Evolutionary conservation across 2,797 vertebrate species (phyloP).

Genomic region (Xerus rutilus): DNA sequence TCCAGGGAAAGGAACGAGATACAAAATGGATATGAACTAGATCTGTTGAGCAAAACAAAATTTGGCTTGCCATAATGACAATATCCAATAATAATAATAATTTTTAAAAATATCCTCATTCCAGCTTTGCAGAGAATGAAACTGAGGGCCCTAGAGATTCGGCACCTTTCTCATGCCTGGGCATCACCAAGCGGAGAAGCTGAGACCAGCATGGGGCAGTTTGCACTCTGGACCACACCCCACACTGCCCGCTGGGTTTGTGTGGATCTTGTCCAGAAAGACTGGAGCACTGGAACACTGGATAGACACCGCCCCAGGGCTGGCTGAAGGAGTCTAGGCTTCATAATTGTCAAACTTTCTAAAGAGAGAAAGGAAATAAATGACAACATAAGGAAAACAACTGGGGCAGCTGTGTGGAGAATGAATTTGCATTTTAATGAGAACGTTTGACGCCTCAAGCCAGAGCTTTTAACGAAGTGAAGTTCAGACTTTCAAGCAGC

Average conservation of each 20-base stretch:
- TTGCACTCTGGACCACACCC: not conserved
- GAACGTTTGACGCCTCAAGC: not conserved
- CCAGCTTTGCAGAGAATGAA: not conserved
- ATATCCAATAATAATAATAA: not conserved
- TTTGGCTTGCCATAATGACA: not conserved
- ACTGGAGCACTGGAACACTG: no score
- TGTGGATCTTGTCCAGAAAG: fast-evolving
- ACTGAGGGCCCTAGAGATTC: not conserved
- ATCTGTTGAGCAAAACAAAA: not conserved
- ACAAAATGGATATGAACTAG: not conserved
- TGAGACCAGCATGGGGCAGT: fast-evolving
- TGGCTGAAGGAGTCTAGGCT: not conserved
- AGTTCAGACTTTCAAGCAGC: conserved; percentile 20
- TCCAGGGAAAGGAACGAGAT: not conserved
- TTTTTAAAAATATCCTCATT: not conserved
- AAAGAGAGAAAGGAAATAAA: conserved; percentile 66
- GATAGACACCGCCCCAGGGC: not conserved
- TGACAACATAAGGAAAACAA: conserved; percentile 55
- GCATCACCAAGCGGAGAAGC: not conserved
- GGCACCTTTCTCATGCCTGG: not conserved
- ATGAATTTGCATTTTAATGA: conserved; percentile 78
- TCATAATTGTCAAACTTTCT: conserved; percentile 50
- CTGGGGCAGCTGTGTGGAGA: conserved; percentile 36
- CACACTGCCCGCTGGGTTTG: fast-evolving
- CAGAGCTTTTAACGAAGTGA: conserved; percentile 37